Conservation (phyloP, 2,113 vertebrate species). For the Chaetops frenatus region DNA sequence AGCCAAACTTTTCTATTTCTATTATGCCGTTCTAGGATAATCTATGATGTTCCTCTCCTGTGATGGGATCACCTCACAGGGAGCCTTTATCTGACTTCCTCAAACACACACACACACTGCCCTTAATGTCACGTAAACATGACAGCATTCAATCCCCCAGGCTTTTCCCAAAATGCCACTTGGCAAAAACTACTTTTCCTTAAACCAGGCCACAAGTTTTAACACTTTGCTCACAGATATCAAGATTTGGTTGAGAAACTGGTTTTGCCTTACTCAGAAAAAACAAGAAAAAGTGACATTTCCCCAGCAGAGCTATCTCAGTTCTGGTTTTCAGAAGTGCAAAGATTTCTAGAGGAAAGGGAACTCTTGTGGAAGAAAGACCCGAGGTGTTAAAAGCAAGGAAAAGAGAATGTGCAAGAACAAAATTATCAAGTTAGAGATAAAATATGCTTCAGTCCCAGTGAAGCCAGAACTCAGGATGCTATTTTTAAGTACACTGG, state of each 20-base stretch:
- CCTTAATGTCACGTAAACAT: neutral
- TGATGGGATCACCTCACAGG: neutral
- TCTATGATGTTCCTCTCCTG: neutral
- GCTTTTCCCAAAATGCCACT: neutral
- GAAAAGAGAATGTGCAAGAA: neutral
- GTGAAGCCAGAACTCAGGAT: neutral
- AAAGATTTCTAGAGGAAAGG: neutral
- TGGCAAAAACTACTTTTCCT: neutral
- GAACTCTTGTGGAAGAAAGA: neutral
- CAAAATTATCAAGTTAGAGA: neutral
- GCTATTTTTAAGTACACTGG: constrained; percentile 7
- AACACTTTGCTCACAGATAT: neutral
- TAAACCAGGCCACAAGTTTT: neutral
- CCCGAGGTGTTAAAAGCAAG: neutral
- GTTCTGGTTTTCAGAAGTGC: neutral
- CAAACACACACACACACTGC: neutral
- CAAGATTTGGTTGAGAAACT: neutral
- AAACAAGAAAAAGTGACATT: neutral
- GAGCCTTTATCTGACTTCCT: neutral
- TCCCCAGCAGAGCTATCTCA: neutral
- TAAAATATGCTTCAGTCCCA: neutral
- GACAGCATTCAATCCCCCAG: neutral
- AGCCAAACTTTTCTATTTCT: neutral
- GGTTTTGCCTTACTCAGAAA: neutral
- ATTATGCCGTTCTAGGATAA: neutral